Evolutionary conservation across 2,797 vertebrate species (phyloP).

Genomic region (Pampus argenteus): DNA sequence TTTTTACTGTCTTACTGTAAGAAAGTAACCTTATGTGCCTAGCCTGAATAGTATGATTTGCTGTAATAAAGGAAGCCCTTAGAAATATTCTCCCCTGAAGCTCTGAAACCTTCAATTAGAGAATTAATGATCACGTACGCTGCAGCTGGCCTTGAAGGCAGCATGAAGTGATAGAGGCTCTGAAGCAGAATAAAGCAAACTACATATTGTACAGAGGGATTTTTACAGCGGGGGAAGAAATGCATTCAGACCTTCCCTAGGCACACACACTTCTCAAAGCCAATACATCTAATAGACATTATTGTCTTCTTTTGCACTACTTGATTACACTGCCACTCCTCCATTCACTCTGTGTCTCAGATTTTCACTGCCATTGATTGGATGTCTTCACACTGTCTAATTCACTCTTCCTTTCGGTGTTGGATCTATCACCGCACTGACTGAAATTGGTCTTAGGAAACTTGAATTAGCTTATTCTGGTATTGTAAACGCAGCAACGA

Average conservation of each 20-base stretch:
- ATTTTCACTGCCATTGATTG: constrained; percentile 42
- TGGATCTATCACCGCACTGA: constrained; percentile 36
- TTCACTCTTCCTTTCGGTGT: constrained; percentile 29
- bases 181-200: constrained; percentile 53
- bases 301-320: constrained; percentile 27
- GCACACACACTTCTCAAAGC: constrained; percentile 25
- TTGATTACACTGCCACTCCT: constrained; percentile 25
- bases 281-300: constrained; percentile 18
- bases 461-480: constrained; percentile 40
- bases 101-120: constrained; percentile 66
- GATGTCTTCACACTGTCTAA: constrained; percentile 49
- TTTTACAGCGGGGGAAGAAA: constrained; percentile 39
- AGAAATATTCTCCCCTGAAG: constrained; percentile 53
- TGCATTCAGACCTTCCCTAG: constrained; percentile 6
- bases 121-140: constrained; percentile 69
- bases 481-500: constrained; percentile 43
- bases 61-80: constrained; percentile 48
- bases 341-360: constrained; percentile 6
- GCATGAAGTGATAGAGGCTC: constrained; percentile 29
- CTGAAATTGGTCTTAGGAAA: constrained; percentile 22
- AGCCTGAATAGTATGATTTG: constrained; percentile 37
- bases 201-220: constrained; percentile 30
- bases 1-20: background rate
- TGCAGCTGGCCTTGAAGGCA: constrained; percentile 53
- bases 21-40: constrained; percentile 12